phyloP scores from a whole-genome alignment of 2,113 vertebrate species.

The Microcebus lehilahytsara region DNA sequence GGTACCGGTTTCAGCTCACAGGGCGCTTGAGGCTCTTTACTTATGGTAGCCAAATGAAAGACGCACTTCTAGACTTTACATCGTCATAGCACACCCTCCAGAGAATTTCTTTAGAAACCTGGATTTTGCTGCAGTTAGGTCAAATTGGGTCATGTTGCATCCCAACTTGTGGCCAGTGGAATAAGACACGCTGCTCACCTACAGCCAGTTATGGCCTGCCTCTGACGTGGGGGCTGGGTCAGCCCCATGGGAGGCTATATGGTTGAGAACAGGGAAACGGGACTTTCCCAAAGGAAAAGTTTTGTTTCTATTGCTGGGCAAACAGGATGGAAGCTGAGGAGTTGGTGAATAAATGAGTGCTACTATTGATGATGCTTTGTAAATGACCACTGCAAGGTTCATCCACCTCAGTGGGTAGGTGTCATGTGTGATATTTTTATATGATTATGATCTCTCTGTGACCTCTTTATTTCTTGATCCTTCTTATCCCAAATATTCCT shows the following conservation, averaged over 20 bases:
- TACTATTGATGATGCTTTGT: rapidly evolving
- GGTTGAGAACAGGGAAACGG: neutral
- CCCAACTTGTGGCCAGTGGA: neutral
- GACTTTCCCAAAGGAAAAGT: neutral
- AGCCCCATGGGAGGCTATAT: neutral
- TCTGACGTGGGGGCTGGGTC: neutral
- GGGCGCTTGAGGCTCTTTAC: neutral
- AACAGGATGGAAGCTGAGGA: neutral
- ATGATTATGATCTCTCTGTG: neutral
- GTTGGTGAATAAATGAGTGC: too few relatives aligned
- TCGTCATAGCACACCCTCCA: neutral
- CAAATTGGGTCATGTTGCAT: neutral
- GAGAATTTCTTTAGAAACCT: neutral
- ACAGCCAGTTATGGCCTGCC: neutral
- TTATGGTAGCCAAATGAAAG: neutral
- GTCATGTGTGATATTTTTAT: neutral
- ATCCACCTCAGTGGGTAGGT: neutral
- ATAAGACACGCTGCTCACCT: neutral
- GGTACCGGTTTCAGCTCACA: neutral
- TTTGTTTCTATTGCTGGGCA: neutral
- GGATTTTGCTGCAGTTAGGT: neutral
- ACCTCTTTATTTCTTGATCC: neutral
- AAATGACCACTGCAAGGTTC: neutral
- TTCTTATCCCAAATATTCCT: neutral
- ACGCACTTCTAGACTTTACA: neutral